These are phyloP conservation scores for Anguilla pacifica DNA, from an alignment of 2,797 vertebrate genomes.

Conservation along the genomic window DNA sequence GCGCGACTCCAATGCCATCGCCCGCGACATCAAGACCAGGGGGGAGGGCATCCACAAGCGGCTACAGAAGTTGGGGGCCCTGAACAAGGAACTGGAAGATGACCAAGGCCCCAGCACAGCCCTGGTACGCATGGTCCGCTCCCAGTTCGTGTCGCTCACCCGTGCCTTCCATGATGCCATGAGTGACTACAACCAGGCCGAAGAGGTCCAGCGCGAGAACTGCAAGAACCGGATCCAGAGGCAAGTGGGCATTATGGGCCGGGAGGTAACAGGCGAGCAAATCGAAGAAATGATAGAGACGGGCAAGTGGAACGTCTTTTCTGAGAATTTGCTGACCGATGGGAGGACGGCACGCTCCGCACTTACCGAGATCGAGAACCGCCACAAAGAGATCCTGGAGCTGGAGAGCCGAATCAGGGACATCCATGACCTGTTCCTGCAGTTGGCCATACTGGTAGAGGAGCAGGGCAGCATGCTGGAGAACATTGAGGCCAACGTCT, in stretches of 20 bases:
- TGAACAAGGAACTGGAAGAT: slow-evolving; percentile 73
- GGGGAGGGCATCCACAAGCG: slow-evolving; percentile 83
- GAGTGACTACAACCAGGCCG: slow-evolving; percentile 86
- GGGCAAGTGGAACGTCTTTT: slow-evolving; percentile 93
- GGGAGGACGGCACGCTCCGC: slow-evolving; percentile 82
- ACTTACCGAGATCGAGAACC: slow-evolving; percentile 88
- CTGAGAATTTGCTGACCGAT: slow-evolving; percentile 86
- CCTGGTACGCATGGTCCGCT: slow-evolving; percentile 78
- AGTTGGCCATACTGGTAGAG: slow-evolving; percentile 89
- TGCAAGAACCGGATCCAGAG: slow-evolving; percentile 94
- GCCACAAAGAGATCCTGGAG: slow-evolving; percentile 90
- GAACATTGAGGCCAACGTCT: slow-evolving; percentile 86
- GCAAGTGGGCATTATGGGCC: slow-evolving; percentile 96
- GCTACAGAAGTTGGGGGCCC: slow-evolving; percentile 75
- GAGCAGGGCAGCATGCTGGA: slow-evolving; percentile 86
- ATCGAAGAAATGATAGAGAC: slow-evolving; percentile 96
- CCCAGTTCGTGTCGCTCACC: slow-evolving; percentile 81
- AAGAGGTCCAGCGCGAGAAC: slow-evolving; percentile 90
- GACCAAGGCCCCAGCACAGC: slow-evolving; percentile 73
- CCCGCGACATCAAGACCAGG: slow-evolving; percentile 86
- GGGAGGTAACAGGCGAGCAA: slow-evolving; percentile 86
- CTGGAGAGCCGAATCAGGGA: slow-evolving; percentile 90
- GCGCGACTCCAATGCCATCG: slow-evolving; percentile 87
- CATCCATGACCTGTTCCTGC: slow-evolving; percentile 89
- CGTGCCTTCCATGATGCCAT: slow-evolving; percentile 82